Base-by-base conservation (phyloP, 2,113 vertebrate genomes). In the Laticauda colubrina region DNA sequence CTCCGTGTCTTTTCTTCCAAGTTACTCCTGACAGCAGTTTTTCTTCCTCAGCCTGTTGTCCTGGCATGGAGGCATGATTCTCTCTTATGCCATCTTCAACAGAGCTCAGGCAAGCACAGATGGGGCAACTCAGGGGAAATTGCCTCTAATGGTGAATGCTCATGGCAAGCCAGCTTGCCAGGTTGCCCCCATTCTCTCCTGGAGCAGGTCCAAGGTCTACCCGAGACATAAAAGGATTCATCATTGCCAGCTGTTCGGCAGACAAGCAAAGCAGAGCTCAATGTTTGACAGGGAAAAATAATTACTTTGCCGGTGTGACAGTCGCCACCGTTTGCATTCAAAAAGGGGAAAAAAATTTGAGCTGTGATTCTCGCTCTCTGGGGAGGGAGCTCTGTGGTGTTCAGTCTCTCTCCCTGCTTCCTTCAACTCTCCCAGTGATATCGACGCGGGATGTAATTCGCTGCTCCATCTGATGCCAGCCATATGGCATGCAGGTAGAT, bases 231-330 rank as follows among this genome's bases (percentile, higher is more conserved):
- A 94, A 96, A 91, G 96, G 94, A 95, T 96, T 95, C 96, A 96
- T 96, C 96, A 95, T 90, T 96, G 92, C 64, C 92, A 93, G 95
- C 96, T 97, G 96, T 93, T 51, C 96, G 94, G 94, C 93, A 95
- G 95, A 90, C 94, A 94, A 43, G 96, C 96, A 95, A 94, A 94
- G 94, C 89, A 92, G 57, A 75, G 96, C 94, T 94, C 92, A 21
- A 0, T 89, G 95, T 95, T 96, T 96, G 96, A 96, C 96, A 96
- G 96, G 1, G 8, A 95, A 53, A 95, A 95, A 96, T 95, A 96
- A 96, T 97, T 95, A 95, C 94, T 94, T 93, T 91, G 95, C 96
- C 96, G 91, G 94, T 93, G 94, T 87, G 93, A 81, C 96, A 95
- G 95, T 95, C 96, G 69, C 96, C 94, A 90, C 93, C 85, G 94